Percentiles rank a stretch among this genome's conserved stretches.
Conservation (phyloP, 2,797 vertebrate species). For the Chelidonichthys spinosus region DNA sequence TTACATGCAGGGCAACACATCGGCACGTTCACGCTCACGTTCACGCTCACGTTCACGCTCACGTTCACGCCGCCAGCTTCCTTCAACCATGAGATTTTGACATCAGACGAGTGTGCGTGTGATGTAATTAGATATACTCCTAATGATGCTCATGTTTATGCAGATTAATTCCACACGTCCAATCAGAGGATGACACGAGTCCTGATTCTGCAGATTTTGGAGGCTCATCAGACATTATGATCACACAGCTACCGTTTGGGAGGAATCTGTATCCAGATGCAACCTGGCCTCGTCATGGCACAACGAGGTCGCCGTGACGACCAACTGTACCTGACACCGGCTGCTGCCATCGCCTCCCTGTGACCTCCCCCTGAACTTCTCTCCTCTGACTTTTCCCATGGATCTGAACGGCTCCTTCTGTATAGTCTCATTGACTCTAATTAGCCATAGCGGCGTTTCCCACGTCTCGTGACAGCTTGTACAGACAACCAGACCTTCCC, state of each 20-base stretch:
- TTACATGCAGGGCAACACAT: not conserved
- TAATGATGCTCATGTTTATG: constrained; percentile 5
- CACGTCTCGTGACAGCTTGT: constrained; percentile 70
- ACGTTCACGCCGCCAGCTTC: too few species aligned
- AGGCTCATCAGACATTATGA: not conserved
- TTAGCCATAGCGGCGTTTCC: constrained; percentile 69
- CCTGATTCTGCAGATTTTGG: not conserved
- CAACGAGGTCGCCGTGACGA: not conserved
- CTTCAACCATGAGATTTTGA: not conserved
- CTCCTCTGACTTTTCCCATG: constrained; percentile 60
- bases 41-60: too few species aligned
- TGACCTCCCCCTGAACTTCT: constrained; percentile 60
- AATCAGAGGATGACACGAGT: not conserved
- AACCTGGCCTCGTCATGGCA: not conserved
- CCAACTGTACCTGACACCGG: not conserved
- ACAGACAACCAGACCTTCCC: constrained; percentile 53
- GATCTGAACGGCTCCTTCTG: constrained; percentile 29
- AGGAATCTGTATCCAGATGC: not conserved
- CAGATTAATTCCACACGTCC: too few species aligned
- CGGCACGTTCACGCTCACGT: not conserved
- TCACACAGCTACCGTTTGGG: not conserved
- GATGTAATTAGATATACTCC: not conserved
- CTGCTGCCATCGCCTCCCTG: not conserved
- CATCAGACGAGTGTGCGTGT: not conserved
- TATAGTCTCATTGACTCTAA: constrained; percentile 67